Evolutionary conservation across 2,113 vertebrate species (phyloP).

Genomic region (Albula goreensis): DNA sequence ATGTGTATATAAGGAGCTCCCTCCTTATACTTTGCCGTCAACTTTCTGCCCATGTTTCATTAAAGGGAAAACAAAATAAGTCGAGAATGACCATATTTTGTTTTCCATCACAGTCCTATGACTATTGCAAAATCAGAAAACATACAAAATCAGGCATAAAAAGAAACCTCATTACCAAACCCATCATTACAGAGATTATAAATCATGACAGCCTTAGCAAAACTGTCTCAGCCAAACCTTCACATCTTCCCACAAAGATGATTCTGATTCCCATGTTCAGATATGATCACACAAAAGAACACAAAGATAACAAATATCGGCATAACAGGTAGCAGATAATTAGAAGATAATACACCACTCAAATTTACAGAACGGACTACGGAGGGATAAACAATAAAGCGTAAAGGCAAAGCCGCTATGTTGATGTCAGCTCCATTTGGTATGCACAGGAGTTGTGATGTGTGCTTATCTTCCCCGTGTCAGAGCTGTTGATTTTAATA

Average conservation of each 20-base stretch:
- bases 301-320: background rate
- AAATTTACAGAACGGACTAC: background rate
- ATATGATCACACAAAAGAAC: background rate
- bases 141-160: too few species aligned
- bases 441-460: constrained; percentile 47
- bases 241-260: background rate
- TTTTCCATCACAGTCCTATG: too few species aligned
- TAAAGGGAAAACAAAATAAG: too few species aligned
- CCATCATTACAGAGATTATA: background rate
- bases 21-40: background rate
- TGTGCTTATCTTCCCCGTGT: constrained; percentile 51
- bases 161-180: too few species aligned
- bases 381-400: background rate
- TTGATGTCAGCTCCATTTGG: constrained; percentile 51
- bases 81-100: too few species aligned
- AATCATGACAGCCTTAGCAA: background rate
- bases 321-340: background rate
- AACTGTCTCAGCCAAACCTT: background rate
- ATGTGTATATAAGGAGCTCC: too few species aligned
- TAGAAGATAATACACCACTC: background rate
- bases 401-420: constrained; percentile 36
- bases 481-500: constrained; percentile 48
- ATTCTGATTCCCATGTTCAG: background rate
- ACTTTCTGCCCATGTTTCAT: background rate
- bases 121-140: too few species aligned